These are phyloP conservation scores for Orthosia gracilis DNA, from an alignment of 2,888 invertebrate genomes.

Conservation along the genomic window DNA sequence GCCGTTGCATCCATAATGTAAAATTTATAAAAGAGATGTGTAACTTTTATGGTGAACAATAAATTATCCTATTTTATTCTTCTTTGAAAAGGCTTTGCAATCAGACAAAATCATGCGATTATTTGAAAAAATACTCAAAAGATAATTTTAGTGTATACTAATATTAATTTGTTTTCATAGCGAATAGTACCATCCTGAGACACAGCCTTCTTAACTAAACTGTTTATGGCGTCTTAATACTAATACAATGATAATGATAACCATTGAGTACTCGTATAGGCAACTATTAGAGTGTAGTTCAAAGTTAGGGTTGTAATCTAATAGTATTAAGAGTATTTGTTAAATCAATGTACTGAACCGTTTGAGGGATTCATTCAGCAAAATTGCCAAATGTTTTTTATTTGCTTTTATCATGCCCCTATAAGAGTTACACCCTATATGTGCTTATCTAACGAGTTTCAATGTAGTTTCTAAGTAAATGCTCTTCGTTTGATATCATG, in stretches of 20 bases:
- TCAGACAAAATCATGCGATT: too few relatives aligned
- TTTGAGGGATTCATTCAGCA: neutral
- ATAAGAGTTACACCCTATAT: constrained; percentile 7
- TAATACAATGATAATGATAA: too few relatives aligned
- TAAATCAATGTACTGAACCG: neutral
- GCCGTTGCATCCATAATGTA: too few relatives aligned
- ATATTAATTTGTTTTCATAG: too few relatives aligned
- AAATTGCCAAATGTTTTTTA: neutral
- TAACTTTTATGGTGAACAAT: too few relatives aligned
- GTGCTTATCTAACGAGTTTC: constrained; percentile 3
- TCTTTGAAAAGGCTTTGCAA: too few relatives aligned
- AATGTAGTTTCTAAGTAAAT: constrained; percentile 37
- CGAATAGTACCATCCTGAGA: neutral
- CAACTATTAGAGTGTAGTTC: neutral
- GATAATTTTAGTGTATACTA: too few relatives aligned
- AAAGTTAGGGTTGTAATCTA: too few relatives aligned
- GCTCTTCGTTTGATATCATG: constrained; percentile 13
- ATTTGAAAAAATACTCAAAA: too few relatives aligned
- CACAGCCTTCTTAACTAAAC: neutral
- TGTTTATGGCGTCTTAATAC: neutral
- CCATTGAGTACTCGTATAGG: neutral
- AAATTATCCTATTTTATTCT: too few relatives aligned
- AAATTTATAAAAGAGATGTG: too few relatives aligned
- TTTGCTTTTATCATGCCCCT: constrained; percentile 10
- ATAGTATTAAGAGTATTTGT: too few relatives aligned